A percentile compares a stretch with the other conserved stretches of the same genome.
Conservation (phyloP, 92 coral and sea anemone genomes). For the Phenganax stokvisi region DNA sequence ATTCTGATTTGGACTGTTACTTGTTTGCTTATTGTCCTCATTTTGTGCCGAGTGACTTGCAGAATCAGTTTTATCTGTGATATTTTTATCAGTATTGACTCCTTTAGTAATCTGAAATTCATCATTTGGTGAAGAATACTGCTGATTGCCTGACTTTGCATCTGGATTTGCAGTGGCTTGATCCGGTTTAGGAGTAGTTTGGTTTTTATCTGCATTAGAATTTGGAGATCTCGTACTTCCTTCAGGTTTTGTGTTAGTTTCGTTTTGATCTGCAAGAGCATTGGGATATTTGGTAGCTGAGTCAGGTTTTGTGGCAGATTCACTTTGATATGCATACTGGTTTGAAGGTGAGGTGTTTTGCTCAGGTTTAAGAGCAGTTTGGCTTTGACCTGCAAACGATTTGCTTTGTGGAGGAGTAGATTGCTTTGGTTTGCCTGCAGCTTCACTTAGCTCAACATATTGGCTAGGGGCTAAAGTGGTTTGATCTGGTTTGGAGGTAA, state of each 20-base stretch:
- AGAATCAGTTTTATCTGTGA: background rate
- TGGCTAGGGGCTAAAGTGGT: background rate
- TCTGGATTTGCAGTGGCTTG: background rate
- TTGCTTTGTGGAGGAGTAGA: too few species aligned
- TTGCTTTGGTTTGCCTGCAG: too few species aligned
- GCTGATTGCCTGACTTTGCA: background rate
- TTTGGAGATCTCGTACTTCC: too few species aligned
- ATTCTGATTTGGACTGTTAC: background rate
- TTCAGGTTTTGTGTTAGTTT: too few species aligned
- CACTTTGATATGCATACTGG: too few species aligned
- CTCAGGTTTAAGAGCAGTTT: too few species aligned
- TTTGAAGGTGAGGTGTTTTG: too few species aligned
- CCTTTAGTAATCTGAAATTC: constrained; percentile 1
- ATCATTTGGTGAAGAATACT: constrained; percentile 2
- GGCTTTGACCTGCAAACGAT: too few species aligned
- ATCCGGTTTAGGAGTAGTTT: background rate
- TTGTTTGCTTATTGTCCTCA: background rate
- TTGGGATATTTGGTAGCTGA: too few species aligned
- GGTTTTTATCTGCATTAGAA: background rate
- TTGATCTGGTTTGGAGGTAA: constrained; percentile 7
- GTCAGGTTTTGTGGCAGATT: too few species aligned
- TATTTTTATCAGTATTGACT: background rate
- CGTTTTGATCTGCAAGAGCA: too few species aligned
- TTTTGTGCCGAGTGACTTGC: background rate
- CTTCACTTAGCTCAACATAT: too few species aligned